Evolutionary conservation across 2,888 invertebrate genomes (phyloP).

Genomic region (Dryomyza anilis): DNA sequence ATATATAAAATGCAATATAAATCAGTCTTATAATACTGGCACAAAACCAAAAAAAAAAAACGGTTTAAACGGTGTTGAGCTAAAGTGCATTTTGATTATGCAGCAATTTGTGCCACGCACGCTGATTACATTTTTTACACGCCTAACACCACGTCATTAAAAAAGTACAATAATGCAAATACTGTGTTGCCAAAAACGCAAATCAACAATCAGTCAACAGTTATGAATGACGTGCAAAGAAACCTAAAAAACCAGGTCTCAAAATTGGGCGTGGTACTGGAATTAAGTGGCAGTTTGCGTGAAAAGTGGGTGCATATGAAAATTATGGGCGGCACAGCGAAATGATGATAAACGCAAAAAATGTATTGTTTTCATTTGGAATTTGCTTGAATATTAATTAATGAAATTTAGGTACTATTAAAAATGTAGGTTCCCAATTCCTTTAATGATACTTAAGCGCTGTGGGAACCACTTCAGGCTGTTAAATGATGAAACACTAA

Average conservation of each 20-base stretch:
- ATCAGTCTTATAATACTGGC: too few relatives aligned
- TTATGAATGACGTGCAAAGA: conserved; percentile 6
- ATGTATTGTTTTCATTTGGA: too few relatives aligned
- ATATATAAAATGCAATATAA: too few relatives aligned
- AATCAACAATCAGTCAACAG: conserved; percentile 19
- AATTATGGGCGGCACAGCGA: too few relatives aligned
- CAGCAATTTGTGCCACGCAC: neutral
- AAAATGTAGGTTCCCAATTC: too few relatives aligned
- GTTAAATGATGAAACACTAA: too few relatives aligned
- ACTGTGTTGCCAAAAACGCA: conserved; percentile 10
- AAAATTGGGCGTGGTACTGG: conserved; percentile 16
- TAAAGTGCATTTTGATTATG: conserved; percentile 9
- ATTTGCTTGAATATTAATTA: too few relatives aligned
- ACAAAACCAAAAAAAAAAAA: too few relatives aligned
- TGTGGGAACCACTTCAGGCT: too few relatives aligned
- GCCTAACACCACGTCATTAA: conserved; percentile 36
- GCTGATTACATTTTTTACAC: conserved; percentile 38
- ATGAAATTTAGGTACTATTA: too few relatives aligned
- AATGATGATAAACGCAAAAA: too few relatives aligned
- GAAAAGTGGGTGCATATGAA: conserved; percentile 27
- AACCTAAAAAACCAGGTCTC: neutral
- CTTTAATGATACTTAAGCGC: too few relatives aligned
- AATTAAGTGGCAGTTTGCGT: conserved; percentile 33
- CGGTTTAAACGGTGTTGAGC: neutral
- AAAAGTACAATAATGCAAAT: neutral